Evolutionary conservation across 2,113 vertebrate species (phyloP), one percentile per base, ranked within the genome.

Genomic region (Tyrannus savana): DNA sequence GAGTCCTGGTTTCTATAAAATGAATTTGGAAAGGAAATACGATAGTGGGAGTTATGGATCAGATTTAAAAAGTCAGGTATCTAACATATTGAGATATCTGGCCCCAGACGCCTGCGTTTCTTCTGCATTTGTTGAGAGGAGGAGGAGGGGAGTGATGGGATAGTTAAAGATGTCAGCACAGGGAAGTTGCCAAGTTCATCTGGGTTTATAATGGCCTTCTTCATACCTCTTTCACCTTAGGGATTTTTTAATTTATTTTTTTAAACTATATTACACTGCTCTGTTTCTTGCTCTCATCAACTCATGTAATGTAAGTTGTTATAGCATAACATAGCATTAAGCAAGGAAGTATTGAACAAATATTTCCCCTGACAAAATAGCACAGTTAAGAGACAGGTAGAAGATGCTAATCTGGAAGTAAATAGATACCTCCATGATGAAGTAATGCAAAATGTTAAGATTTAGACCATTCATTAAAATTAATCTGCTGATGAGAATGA

Each of bases 401-500:
- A 95, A 85, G 41, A 52, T 92, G 49, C 25, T 73, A 83, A 90
- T 92, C 68, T 74, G 39, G 35, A 41, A 93, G 56, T 71, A 89
- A 93, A 93, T 83, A 89, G 81, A 71, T 74, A 73, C 33, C 28
- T 95, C 41, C n/a, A 53, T 80, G 81, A 92, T 68, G 83, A 90
- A 90, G 44, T 86, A 67, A 89, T 96, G 80, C 35, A 93, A 96
- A 97, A 95, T 68, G 73, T 85, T 95, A 91, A 47, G 19, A 95
- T 50, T 97, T 76, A 93, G 87, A 68, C 87, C 85, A 90, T 97
- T 95, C 84, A 95, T 97, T 97, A 97, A 97, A 97, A 98, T 74
- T 93, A 91, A 96, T 97, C 87, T 97, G 89, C 68, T 78, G 80
- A 62, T 93, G 97, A 95, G 93, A 97, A 93, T 83, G 42, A 73